Evolutionary conservation across 2,888 invertebrate species (phyloP).

Genomic region (Perizoma affinitatum): DNA sequence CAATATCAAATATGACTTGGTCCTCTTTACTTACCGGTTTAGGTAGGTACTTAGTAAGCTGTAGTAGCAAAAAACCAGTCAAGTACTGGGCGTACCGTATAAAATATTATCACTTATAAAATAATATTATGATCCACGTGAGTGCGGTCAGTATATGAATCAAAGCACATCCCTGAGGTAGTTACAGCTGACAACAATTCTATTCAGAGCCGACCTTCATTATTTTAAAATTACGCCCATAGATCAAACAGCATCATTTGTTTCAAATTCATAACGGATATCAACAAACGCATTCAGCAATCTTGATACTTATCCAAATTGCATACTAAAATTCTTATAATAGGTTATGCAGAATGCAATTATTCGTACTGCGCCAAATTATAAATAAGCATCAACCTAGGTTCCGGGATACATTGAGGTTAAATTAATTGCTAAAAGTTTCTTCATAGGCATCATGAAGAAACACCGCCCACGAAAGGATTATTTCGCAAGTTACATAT

Average conservation of each 20-base stretch:
- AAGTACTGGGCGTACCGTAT: background rate
- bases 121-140: background rate
- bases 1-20: background rate
- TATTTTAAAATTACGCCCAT: conserved; percentile 32
- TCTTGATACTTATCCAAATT: conserved; percentile 61
- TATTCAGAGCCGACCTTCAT: conserved; percentile 36
- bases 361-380: conserved; percentile 47
- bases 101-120: too few relatives aligned
- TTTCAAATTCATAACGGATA: conserved; percentile 38
- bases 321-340: conserved; percentile 47
- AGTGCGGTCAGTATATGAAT: conserved; percentile 2
- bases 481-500: conserved; percentile 34
- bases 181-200: conserved; percentile 15
- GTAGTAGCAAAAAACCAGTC: background rate
- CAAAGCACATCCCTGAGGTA: conserved; percentile 10
- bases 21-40: background rate
- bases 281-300: conserved; percentile 39
- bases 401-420: conserved; percentile 5
- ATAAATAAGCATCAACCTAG: conserved; percentile 8
- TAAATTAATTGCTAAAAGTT: background rate
- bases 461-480: conserved; percentile 21
- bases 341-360: conserved; percentile 37
- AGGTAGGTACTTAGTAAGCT: background rate
- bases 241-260: conserved; percentile 35
- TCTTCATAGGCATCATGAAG: conserved; percentile 11